Percentiles rank a stretch among this genome's conserved stretches.
Conservation (phyloP, 2,888 invertebrate genomes). For the Drosophila ustulata region DNA sequence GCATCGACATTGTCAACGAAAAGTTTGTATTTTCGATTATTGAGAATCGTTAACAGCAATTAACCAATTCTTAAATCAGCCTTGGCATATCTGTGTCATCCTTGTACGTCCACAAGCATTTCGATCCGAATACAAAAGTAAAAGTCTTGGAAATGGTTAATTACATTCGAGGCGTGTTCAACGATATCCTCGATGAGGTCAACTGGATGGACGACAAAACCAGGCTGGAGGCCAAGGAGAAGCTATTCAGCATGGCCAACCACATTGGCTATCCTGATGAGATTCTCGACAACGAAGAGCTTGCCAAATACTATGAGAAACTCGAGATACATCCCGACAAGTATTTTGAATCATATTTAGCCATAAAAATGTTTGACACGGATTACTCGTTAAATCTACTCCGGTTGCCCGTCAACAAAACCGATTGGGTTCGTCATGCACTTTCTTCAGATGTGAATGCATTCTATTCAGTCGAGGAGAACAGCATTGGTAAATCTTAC, state of each 20-base stretch:
- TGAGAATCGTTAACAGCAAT: not conserved
- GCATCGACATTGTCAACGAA: conserved; percentile 91
- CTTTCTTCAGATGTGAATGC: conserved; percentile 94
- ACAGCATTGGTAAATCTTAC: conserved; percentile 94
- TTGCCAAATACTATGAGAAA: conserved; percentile 91
- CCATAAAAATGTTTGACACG: conserved; percentile 92
- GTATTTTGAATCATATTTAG: conserved; percentile 91
- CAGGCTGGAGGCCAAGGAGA: conserved; percentile 90
- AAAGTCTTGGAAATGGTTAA: conserved; percentile 95
- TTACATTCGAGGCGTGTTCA: conserved; percentile 93
- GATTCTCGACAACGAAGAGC: conserved; percentile 91
- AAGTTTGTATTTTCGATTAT: conserved; percentile 86
- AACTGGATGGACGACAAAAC: conserved; percentile 98
- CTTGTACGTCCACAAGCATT: conserved; percentile 94
- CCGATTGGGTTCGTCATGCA: conserved; percentile 94
- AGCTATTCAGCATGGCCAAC: conserved; percentile 92
- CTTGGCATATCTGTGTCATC: conserved; percentile 89
- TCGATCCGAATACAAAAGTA: conserved; percentile 93
- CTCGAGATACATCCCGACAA: conserved; percentile 90
- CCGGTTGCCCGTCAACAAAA: conserved; percentile 92
- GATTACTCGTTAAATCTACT: conserved; percentile 92
- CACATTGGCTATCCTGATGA: conserved; percentile 98
- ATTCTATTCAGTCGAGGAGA: conserved; percentile 93
- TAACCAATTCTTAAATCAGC: conserved; percentile 11
- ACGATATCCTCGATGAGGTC: conserved; percentile 90